Conservation (phyloP, 2,888 invertebrate species). For the Melanophora roralis region DNA sequence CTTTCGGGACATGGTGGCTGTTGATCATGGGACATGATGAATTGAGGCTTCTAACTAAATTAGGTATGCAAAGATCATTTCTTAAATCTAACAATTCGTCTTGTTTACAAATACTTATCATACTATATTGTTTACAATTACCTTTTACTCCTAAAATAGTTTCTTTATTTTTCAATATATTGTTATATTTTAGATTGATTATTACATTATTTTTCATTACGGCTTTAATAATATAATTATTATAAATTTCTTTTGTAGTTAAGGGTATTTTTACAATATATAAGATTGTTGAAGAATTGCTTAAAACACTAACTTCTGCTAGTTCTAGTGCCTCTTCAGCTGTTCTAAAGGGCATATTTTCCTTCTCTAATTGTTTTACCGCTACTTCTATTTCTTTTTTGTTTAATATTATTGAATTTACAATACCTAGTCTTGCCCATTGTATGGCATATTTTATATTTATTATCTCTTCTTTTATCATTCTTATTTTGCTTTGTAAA, state of each 20-base stretch:
- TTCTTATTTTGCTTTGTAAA: slow-evolving; percentile 30
- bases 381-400: slow-evolving; percentile 40
- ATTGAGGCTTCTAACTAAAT: no score
- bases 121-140: no score
- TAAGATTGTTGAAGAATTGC: slow-evolving; percentile 20
- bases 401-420: slow-evolving; percentile 37
- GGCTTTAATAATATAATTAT: no score
- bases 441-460: slow-evolving; percentile 44
- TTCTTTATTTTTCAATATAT: slow-evolving; percentile 12
- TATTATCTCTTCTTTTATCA: slow-evolving; percentile 28
- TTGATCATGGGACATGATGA: no score
- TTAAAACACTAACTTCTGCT: slow-evolving; percentile 9
- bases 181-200: background rate
- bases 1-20: no score
- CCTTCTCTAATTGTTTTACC: slow-evolving; percentile 26
- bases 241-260: slow-evolving; percentile 16
- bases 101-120: no score
- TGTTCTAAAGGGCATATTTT: slow-evolving; percentile 18
- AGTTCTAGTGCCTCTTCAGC: slow-evolving; percentile 43
- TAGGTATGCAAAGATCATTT: no score
- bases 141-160: no score
- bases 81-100: no score
- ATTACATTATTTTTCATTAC: background rate
- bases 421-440: slow-evolving; percentile 26
- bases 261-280: slow-evolving; percentile 42